Evolutionary conservation across 2,113 vertebrate genomes (phyloP), one percentile per base, ranked within the genome.

Genomic region (Oryzias curvinotus): DNA sequence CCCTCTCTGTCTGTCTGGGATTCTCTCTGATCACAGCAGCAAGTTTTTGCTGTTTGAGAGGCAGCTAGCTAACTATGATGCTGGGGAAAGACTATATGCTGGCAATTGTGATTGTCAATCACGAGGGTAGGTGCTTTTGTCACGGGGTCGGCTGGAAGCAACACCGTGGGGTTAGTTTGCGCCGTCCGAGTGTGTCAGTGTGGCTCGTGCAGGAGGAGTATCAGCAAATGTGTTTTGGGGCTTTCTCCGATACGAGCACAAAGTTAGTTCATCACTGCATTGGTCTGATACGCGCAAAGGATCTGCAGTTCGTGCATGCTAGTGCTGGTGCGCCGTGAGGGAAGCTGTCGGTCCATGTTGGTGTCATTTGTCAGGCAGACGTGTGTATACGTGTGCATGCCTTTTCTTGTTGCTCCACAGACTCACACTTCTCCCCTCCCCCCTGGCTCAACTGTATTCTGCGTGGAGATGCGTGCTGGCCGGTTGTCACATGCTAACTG

Each of bases 71-170:
- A 78, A 84, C 80, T 84, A 52, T 85, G 89, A 86, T 93, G 90
- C 89, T 93, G 67, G 85, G 93, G 65, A 51, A 62, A 90, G 91
- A 89, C 89, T 93, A 87, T 88, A 88, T 84, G 87, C 91, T 94
- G 92, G 87, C 90, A 77, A 88, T 91, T 79, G 46, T 83, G 85
- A 90, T 80, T 91, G 88, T 92, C 87, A 94, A 90, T 91, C 90
- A 85, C 3, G 80, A 87, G 75, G 88, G 89, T 91, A 92, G 90
- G 90, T 89, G 85, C 59, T 58, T 81, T 28, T 71, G 45, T 64
- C 36, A 4, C 19, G 46, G 36, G 63, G 58, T 81, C 46, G 14
- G 62, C 45, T 51, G 41, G 64, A 56, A 51, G 62, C 60, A 55
- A 21, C 30, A 57, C 26, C 50, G 57, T 57, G 51, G 50, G 45